Conservation (phyloP, 1,140 invertebrate genomes). For the Drosophila watanabei region DNA sequence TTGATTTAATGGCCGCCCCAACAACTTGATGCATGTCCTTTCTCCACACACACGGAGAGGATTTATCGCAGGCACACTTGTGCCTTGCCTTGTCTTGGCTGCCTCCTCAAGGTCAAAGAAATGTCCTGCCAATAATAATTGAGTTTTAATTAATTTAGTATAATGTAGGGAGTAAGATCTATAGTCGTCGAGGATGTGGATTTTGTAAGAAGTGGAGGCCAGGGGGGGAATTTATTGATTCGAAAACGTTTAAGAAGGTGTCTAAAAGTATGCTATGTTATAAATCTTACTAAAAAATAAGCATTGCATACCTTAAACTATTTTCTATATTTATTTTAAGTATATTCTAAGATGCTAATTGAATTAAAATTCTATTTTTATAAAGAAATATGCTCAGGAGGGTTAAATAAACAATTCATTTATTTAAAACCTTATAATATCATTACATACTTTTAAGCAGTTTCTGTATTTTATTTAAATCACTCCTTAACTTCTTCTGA, state of each 20-base stretch:
- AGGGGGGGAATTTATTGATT: not conserved
- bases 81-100: conserved; percentile 3
- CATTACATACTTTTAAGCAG: too few relatives aligned
- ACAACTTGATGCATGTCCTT: conserved; percentile 69
- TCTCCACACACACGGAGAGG: conserved; percentile 5
- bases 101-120: conserved; percentile 32
- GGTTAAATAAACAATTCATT: too few relatives aligned
- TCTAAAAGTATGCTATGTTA: not conserved
- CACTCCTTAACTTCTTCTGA: too few relatives aligned
- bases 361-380: not conserved
- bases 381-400: too few relatives aligned
- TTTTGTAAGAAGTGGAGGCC: not conserved
- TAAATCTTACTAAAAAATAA: not conserved
- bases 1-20: conserved; percentile 72
- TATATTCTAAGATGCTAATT: not conserved
- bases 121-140: conserved; percentile 12
- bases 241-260: not conserved
- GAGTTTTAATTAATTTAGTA: conserved; percentile 15
- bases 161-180: too few relatives aligned
- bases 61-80: conserved; percentile 34
- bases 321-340: not conserved
- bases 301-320: not conserved
- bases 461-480: too few relatives aligned
- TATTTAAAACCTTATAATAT: too few relatives aligned
- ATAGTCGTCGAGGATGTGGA: not conserved